Evolutionary conservation across 2,113 vertebrate genomes (phyloP), one percentile per base, ranked within the genome.

Genomic region (Epinephelus cyanopodus): DNA sequence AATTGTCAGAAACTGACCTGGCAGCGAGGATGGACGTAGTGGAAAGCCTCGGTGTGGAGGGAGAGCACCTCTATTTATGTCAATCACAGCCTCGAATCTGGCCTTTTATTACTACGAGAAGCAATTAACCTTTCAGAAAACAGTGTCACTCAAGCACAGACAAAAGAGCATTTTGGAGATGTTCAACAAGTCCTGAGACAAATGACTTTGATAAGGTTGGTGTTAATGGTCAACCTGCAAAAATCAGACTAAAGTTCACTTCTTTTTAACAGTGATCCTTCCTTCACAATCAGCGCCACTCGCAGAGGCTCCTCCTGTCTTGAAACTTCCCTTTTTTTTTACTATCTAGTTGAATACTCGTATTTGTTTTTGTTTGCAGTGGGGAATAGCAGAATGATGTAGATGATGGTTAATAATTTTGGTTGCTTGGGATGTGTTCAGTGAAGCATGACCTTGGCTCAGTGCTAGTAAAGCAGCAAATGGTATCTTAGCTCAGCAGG

Each of bases 91-190:
- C 79, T 72, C 23, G 84, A 83, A 87, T 90, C 85, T 93, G 88
- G 89, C 88, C 90, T 92, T 94, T 94, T 94, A 94, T 95, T 93
- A 94, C 90, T 93, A 89, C 82, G 69, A 74, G 92, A 91, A 90
- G 90, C 92, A 94, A 95, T 94, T 95, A 94, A 95, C 94, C 93
- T 95, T 95, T 95, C 86, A 83, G 81, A 88, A 91, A 90, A 92
- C 91, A 76, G 92, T 94, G 93, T 95, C 93, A 95, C 90, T 93
- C 87, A 88, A 83, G 87, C 83, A 66, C 86, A 86, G 82, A 93
- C 87, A 92, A 93, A 93, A 93, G 91, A 94, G 89, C 90, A 90
- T 92, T 92, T 92, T 87, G 68, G 90, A 93, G 87, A 93, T 95
- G 90, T 95, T 91, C 92, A 91, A 92, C 93, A 93, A 93, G 91